Evolutionary conservation across 2,797 vertebrate genomes (phyloP).

Genomic region (Trachops cirrhosus): DNA sequence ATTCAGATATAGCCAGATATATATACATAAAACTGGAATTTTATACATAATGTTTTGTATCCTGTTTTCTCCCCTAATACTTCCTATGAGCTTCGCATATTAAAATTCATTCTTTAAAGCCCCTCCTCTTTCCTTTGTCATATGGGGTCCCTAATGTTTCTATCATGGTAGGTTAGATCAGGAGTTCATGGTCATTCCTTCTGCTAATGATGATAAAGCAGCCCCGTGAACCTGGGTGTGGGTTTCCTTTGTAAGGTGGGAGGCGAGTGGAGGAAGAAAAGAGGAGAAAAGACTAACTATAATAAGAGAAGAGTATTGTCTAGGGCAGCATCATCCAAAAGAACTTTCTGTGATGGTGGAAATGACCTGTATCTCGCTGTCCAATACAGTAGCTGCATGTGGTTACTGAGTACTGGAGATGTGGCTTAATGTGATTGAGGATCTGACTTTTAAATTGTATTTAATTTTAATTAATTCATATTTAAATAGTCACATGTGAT

Average conservation of each 20-base stretch:
- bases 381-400: not conserved
- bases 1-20: not conserved
- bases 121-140: not conserved
- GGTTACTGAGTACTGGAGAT: not conserved
- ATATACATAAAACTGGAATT: not conserved
- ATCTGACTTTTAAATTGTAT: not conserved
- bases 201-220: not conserved
- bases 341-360: not conserved
- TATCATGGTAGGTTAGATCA: not conserved
- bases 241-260: not conserved
- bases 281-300: not conserved
- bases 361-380: not conserved
- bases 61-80: not conserved
- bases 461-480: conserved; percentile 38
- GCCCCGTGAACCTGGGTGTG: not conserved
- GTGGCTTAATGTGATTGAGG: not conserved
- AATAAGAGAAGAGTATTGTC: not conserved
- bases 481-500: not conserved
- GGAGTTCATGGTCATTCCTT: not conserved
- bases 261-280: not conserved
- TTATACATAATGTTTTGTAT: not conserved
- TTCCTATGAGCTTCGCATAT: not conserved
- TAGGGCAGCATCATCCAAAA: not conserved
- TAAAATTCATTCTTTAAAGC: not conserved
- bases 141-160: not conserved